Evolutionary conservation across 2,113 vertebrate species (phyloP).

Genomic region (Sialia sialis): DNA sequence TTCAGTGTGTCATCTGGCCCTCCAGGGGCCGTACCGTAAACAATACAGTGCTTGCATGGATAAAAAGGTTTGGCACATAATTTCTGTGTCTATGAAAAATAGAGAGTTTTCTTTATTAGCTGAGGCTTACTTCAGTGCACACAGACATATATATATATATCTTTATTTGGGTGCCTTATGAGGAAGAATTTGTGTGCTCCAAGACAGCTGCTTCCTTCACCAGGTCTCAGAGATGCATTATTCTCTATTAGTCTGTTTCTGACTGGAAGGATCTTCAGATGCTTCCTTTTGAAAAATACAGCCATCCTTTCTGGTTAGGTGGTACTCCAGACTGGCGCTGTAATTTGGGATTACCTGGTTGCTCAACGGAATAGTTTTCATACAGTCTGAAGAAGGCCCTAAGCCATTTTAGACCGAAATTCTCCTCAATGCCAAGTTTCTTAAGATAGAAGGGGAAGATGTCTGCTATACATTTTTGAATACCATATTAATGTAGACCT

Average conservation of each 20-base stretch:
- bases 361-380: neutral
- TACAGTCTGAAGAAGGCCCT: neutral
- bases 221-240: neutral
- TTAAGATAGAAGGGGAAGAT: neutral
- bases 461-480: neutral
- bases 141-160: accelerated
- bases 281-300: neutral
- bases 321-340: neutral
- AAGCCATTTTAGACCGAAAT: neutral
- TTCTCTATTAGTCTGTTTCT: neutral
- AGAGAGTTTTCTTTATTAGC: neutral
- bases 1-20: neutral
- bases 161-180: neutral
- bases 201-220: neutral
- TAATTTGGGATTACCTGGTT: neutral
- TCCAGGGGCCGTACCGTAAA: neutral
- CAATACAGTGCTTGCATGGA: neutral
- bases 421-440: neutral
- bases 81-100: neutral
- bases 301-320: neutral
- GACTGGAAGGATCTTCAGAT: neutral
- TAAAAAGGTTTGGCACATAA: neutral
- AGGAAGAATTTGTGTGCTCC: neutral
- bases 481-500: neutral
- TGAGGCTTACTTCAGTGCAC: neutral